Evolutionary conservation across 2,888 invertebrate species (phyloP).

Genomic region (Laothoe populi): DNA sequence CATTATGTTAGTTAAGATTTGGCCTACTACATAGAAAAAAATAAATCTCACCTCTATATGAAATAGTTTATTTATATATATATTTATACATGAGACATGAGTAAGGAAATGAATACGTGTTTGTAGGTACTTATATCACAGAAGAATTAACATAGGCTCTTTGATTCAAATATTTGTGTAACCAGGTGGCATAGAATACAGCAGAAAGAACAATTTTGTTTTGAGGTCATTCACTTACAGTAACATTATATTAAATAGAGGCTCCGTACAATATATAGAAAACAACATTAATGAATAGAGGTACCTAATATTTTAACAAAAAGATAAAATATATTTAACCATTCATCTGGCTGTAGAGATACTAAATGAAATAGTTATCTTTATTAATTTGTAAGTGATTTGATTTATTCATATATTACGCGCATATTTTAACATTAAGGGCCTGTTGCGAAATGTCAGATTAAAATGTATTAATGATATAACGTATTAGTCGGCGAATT

Average conservation of each 20-base stretch:
- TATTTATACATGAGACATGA: neutral
- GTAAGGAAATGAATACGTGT: conserved; percentile 13
- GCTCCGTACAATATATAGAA: neutral
- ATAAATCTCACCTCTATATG: no score
- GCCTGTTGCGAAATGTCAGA: no score
- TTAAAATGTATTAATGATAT: no score
- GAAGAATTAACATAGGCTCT: conserved; percentile 49
- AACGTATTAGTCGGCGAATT: no score
- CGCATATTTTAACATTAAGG: neutral
- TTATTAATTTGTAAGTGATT: neutral
- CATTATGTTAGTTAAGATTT: no score
- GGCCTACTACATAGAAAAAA: no score
- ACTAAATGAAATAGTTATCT: neutral
- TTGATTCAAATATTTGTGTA: conserved; percentile 68
- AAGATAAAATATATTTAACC: neutral
- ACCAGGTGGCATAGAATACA: conserved; percentile 72
- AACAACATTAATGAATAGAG: neutral
- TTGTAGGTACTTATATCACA: conserved; percentile 36
- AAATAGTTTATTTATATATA: no score
- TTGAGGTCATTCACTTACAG: conserved; percentile 29
- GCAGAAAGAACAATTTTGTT: conserved; percentile 39
- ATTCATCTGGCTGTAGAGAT: neutral
- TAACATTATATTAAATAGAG: conserved; percentile 1
- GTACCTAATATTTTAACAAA: neutral
- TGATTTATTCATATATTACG: neutral